These are phyloP conservation scores for Tenebrio molitor DNA, from an alignment of 1,140 invertebrate species.

Conservation along the genomic window DNA sequence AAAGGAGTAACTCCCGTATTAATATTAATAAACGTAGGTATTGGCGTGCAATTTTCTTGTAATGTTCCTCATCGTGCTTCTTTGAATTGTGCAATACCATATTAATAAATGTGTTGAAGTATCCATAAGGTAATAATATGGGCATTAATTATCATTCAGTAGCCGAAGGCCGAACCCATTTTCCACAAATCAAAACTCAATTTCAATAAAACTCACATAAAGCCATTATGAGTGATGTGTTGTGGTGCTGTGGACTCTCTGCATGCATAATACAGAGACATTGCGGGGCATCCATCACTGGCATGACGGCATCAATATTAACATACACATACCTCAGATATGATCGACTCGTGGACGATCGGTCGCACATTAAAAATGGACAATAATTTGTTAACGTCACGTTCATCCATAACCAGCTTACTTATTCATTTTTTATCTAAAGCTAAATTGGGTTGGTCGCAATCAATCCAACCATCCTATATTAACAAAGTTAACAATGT, in stretches of 20 bases:
- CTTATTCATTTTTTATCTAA: constrained; percentile 8
- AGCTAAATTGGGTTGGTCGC: constrained; percentile 35
- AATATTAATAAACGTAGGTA: constrained; percentile 22
- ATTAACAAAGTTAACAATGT: constrained; percentile 49
- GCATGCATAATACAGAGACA: constrained; percentile 41
- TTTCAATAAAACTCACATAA: constrained; percentile 47
- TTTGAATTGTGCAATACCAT: constrained; percentile 20
- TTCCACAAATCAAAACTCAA: constrained; percentile 47
- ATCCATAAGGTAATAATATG: constrained; percentile 7
- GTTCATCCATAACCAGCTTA: constrained; percentile 7
- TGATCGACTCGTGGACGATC: constrained; percentile 20
- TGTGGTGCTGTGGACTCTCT: constrained; percentile 33
- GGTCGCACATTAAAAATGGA: constrained; percentile 9
- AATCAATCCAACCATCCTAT: constrained; percentile 46
- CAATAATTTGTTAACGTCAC: not conserved
- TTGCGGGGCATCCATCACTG: constrained; percentile 40
- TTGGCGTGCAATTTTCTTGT: constrained; percentile 2
- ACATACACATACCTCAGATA: constrained; percentile 35
- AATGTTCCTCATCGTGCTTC: constrained; percentile 22
- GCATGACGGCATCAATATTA: constrained; percentile 40
- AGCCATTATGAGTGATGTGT: constrained; percentile 46
- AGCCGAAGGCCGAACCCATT: constrained; percentile 47
- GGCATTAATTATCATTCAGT: constrained; percentile 43
- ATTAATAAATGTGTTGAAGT: constrained; percentile 20
- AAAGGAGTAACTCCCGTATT: not conserved